Evolutionary conservation across 1,140 invertebrate genomes (phyloP).

Genomic region (Choristoneura fumiferana): DNA sequence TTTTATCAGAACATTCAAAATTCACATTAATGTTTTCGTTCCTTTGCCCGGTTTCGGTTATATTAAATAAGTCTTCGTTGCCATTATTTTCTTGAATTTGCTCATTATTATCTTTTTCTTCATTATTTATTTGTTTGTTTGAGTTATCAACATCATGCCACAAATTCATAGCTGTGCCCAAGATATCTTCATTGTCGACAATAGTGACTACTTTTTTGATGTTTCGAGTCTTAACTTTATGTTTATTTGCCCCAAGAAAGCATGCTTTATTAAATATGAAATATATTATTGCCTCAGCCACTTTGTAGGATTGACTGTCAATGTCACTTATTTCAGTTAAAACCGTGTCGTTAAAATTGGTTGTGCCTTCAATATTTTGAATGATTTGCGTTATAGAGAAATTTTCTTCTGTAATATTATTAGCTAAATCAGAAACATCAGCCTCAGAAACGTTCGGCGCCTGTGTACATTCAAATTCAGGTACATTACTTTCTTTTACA

Average conservation of each 20-base stretch:
- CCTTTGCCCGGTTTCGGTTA: no score
- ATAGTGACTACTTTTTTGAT: constrained; percentile 55
- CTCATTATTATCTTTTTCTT: not conserved
- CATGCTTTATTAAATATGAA: constrained; percentile 55
- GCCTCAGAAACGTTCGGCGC: not conserved
- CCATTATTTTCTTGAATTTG: constrained; percentile 10
- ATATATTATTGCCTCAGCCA: constrained; percentile 54
- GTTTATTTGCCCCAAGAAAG: constrained; percentile 31
- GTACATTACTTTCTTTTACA: constrained; percentile 11
- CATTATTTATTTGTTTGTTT: constrained; percentile 1
- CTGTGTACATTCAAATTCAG: not conserved
- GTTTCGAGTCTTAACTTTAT: constrained; percentile 28
- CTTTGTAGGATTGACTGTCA: constrained; percentile 35
- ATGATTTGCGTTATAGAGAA: constrained; percentile 62
- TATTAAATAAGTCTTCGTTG: no score
- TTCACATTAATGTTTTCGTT: no score
- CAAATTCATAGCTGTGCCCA: constrained; percentile 46
- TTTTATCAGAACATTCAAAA: not conserved
- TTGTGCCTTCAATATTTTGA: constrained; percentile 44
- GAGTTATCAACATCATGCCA: constrained; percentile 26
- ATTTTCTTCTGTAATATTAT: constrained; percentile 22
- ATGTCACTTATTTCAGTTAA: constrained; percentile 46
- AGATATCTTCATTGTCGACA: constrained; percentile 64
- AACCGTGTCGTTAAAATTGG: constrained; percentile 39
- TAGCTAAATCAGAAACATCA: not conserved